These are phyloP conservation scores for Phenganax stokvisi DNA, from an alignment of 92 coral and sea anemone species.

Conservation along the genomic window DNA sequence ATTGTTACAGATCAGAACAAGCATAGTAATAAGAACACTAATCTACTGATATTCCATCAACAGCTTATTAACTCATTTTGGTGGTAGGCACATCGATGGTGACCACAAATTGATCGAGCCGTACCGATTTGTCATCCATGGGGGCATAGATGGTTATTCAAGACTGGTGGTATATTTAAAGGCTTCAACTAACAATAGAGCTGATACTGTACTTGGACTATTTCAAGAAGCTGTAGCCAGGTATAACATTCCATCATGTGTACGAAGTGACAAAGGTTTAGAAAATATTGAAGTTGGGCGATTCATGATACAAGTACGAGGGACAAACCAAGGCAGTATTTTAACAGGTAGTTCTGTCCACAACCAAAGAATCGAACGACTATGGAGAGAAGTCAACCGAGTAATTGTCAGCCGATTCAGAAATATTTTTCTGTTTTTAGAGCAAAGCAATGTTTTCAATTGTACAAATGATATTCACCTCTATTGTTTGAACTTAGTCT, in stretches of 20 bases:
- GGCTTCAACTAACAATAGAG: conserved; percentile 29
- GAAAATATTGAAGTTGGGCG: conserved; percentile 31
- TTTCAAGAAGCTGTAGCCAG: conserved; percentile 11
- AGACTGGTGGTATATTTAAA: conserved; percentile 14
- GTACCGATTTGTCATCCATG: conserved; percentile 29
- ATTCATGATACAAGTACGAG: conserved; percentile 31
- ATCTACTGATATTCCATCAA: no score
- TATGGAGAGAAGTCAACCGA: conserved; percentile 37
- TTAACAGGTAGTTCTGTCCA: conserved; percentile 37
- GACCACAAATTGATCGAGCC: conserved; percentile 37
- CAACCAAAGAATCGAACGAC: conserved; percentile 37
- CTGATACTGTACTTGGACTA: conserved; percentile 28
- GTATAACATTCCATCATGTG: conserved; percentile 29
- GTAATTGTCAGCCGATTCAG: conserved; percentile 32
- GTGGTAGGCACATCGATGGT: conserved; percentile 37
- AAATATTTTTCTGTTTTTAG: conserved; percentile 34
- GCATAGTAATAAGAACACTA: no score
- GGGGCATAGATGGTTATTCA: conserved; percentile 17
- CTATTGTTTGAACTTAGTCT: conserved; percentile 33
- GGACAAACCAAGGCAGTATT: conserved; percentile 34
- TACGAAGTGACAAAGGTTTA: conserved; percentile 9
- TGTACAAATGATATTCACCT: conserved; percentile 28
- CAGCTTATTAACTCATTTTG: neutral
- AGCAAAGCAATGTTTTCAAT: conserved; percentile 13
- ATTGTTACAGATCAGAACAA: no score